phyloP scores from a whole-genome alignment of 2,113 vertebrate species.

The Ginglymostoma cirratum region DNA sequence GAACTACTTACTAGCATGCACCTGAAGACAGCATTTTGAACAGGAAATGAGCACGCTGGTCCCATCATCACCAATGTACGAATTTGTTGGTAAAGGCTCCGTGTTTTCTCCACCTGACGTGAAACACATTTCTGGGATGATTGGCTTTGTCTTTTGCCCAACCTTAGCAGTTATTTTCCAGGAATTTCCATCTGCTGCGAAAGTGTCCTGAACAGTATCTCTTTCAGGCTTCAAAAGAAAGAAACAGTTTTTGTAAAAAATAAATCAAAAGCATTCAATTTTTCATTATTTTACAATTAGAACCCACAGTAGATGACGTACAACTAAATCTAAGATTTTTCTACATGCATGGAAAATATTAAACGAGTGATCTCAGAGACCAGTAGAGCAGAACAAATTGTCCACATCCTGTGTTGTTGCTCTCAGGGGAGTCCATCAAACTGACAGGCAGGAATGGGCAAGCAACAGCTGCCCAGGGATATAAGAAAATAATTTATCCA shows the following conservation, averaged over 20 bases:
- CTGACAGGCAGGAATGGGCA: not conserved
- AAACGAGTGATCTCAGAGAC: not conserved
- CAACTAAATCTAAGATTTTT: not conserved
- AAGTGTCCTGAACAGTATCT: not conserved
- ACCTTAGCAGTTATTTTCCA: conserved; percentile 45
- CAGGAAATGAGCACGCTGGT: conserved; percentile 82
- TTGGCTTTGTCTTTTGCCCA: conserved; percentile 69
- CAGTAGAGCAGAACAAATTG: conserved; percentile 1
- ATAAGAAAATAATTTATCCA: conserved; percentile 28
- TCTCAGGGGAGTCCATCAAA: not conserved
- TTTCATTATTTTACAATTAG: not conserved
- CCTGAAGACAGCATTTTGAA: conserved; percentile 79
- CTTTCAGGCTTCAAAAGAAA: conserved; percentile 24
- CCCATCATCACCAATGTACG: conserved; percentile 77
- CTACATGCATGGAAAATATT: not conserved
- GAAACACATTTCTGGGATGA: conserved; percentile 96
- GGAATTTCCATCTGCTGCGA: not conserved
- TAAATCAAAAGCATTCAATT: not conserved
- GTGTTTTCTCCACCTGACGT: conserved; percentile 76
- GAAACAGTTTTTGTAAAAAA: not conserved
- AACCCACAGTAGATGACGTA: not conserved
- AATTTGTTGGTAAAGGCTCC: conserved; percentile 78
- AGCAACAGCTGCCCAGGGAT: conserved; percentile 10
- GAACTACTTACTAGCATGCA: conserved; percentile 83
- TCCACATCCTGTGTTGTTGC: not conserved